Base-by-base conservation (phyloP, 2,113 vertebrate genomes). In the Petaurus breviceps region DNA sequence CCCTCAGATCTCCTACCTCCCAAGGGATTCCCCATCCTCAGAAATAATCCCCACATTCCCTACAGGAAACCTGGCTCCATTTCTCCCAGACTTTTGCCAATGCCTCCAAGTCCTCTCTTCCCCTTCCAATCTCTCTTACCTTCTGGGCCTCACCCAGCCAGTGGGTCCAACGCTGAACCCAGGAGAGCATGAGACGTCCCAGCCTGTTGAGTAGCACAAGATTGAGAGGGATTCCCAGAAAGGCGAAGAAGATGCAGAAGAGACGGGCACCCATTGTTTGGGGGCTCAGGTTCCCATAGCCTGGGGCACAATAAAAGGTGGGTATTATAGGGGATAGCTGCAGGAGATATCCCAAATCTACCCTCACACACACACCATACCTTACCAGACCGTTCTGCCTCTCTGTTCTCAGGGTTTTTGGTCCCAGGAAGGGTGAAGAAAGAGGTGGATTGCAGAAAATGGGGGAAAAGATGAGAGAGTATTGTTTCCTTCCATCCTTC, bases 161-260 rank as follows among this genome's bases (percentile, higher is more conserved):
- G 61, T 0, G 91, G 91, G 98, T 95, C 0, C 97, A 98, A 31
- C 0, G 47, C 57, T 98, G 98, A 43, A 98, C 98, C 0, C 98
- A 98, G 8, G 89, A 97, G 0, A 99, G 98, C 99, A 99, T 99
- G 98, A 99, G 99, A 92, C 99, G 99, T 46, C 99, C 99, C 91
- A 99, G 99, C 93, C 98, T 98, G 5, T 99, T 99, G 95, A 99
- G 98, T 93, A 99, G 98, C n/a, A 99, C 97, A 55, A 99, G 94
- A 97, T 99, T 99, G 92, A 99, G 98, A 0, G 99, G 99, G 94
- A 99, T 99, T 7, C 99, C 99, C 97, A 99, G 98, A 0, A 99
- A 97, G 0, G 99, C 99, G 90, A 99, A 99, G 96, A 99, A 97
- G 91, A 99, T 98, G 91, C 99, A 99, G 98, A 99, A 99, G 97